Conservation (phyloP, 2,797 vertebrate species). For the Rousettus madagascariensis region DNA sequence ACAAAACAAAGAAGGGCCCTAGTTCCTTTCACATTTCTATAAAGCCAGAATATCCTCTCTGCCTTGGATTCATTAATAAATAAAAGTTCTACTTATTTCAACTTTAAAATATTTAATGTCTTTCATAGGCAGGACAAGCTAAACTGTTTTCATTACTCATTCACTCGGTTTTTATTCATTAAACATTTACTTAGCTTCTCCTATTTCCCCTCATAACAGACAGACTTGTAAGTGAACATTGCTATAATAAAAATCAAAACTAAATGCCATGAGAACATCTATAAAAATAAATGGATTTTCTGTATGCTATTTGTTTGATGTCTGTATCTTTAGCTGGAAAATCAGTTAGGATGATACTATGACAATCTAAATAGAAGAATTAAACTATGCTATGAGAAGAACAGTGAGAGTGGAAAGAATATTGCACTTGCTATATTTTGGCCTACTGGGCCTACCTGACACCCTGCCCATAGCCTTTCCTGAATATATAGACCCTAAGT, state of each 20-base stretch:
- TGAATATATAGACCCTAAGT: not conserved
- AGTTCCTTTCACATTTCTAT: not conserved
- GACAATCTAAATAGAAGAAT: not conserved
- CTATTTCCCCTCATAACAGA: not conserved
- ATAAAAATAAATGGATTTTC: not conserved
- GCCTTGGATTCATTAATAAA: not conserved
- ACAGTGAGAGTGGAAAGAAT: not conserved
- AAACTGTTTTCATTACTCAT: not conserved
- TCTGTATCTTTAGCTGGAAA: not conserved
- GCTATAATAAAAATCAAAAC: not conserved
- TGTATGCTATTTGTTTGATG: not conserved
- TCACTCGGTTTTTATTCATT: not conserved
- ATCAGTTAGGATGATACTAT: not conserved
- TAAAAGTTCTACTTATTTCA: not conserved
- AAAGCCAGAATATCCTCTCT: not conserved
- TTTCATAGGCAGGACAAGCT: not conserved
- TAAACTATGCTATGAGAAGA: not conserved
- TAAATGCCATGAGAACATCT: not conserved
- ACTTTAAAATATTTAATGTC: not conserved
- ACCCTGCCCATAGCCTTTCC: not conserved
- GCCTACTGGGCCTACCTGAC: not conserved
- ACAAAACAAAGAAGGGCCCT: not conserved
- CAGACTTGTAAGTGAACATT: not conserved
- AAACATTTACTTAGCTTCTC: not conserved
- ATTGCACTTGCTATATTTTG: not conserved